A percentile compares a stretch with the other conserved stretches of the same genome.
phyloP scores from a whole-genome alignment of 1,140 invertebrate genomes.

The Harlomillsia oculata region DNA sequence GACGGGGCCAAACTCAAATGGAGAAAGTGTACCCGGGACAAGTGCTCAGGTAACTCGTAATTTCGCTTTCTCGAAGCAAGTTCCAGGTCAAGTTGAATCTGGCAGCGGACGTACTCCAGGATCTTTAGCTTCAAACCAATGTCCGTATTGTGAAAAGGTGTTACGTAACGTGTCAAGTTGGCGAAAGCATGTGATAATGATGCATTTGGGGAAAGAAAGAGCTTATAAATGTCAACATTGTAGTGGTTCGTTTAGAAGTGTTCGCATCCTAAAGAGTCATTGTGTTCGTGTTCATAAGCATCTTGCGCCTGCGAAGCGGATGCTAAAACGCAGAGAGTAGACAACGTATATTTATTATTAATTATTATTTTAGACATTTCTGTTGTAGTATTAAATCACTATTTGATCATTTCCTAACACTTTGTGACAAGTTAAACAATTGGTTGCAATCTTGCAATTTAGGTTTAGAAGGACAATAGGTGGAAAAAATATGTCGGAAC shows the following conservation, averaged over 20 bases:
- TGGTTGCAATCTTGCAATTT: too few species aligned
- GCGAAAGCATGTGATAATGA: constrained; percentile 35
- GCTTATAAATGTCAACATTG: constrained; percentile 33
- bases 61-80: neutral
- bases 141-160: constrained; percentile 35
- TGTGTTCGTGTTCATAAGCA: constrained; percentile 36
- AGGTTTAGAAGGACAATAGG: too few species aligned
- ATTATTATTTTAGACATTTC: too few species aligned
- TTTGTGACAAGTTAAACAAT: too few species aligned
- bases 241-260: constrained; percentile 32
- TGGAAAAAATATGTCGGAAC: too few species aligned
- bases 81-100: neutral
- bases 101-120: constrained; percentile 21
- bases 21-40: constrained; percentile 14
- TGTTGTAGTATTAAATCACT: too few species aligned
- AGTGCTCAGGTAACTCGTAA: neutral
- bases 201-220: constrained; percentile 36
- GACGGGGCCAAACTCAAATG: constrained; percentile 12
- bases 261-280: constrained; percentile 37
- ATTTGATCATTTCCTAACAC: too few species aligned
- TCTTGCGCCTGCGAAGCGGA: constrained; percentile 30
- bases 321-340: too few species aligned
- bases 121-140: constrained; percentile 33
- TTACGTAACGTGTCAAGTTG: constrained; percentile 36
- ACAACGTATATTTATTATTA: too few species aligned